Evolutionary conservation across 2,888 invertebrate genomes (phyloP).

Genomic region (Drosophila nr. perissopoda): DNA sequence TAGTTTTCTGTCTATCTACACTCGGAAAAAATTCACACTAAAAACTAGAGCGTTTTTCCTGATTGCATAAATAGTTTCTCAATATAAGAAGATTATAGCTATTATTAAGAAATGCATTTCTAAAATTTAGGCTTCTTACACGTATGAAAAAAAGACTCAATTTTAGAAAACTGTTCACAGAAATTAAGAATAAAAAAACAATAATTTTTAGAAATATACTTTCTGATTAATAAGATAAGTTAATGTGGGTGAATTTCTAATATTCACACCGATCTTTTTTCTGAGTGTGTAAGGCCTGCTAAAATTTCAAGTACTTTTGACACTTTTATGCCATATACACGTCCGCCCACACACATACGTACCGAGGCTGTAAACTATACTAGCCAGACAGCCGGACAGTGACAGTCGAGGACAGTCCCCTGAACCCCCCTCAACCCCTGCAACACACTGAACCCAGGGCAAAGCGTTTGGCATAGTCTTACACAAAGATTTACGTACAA

Average conservation of each 20-base stretch:
- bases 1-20: conserved; percentile 23
- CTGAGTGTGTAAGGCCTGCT: conserved; percentile 66
- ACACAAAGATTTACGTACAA: conserved; percentile 81
- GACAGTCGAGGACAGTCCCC: conserved; percentile 29
- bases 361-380: conserved; percentile 51
- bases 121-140: neutral
- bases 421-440: conserved; percentile 30
- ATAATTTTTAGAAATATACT: neutral
- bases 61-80: neutral
- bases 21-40: neutral
- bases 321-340: conserved; percentile 60
- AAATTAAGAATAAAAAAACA: neutral
- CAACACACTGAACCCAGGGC: conserved; percentile 49
- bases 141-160: too few species aligned
- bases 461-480: conserved; percentile 79
- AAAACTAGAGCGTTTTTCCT: neutral
- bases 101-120: neutral
- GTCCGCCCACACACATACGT: conserved; percentile 16
- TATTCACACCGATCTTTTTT: neutral
- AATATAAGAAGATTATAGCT: too few species aligned
- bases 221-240: neutral
- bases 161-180: too few species aligned
- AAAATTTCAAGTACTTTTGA: conserved; percentile 80
- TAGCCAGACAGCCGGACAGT: conserved; percentile 52
- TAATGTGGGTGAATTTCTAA: neutral